Evolutionary conservation across 2,797 vertebrate genomes (phyloP), one percentile per base, ranked within the genome.

Genomic region (Enteromius argenteus): DNA sequence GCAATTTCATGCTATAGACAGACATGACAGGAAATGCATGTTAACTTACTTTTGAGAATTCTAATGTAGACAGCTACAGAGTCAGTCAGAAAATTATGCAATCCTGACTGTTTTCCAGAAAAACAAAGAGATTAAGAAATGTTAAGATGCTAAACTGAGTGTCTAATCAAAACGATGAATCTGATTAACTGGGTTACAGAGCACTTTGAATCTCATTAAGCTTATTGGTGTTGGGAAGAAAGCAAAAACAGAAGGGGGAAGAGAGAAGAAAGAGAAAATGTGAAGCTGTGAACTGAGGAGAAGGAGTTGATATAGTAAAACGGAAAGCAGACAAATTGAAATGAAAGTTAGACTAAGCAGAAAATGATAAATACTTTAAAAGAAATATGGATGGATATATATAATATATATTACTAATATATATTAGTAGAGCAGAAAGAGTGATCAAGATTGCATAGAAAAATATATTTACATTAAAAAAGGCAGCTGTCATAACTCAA

Each of bases 121-220:
- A 68, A 83, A 58, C 81, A 83, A 77, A 69, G 27, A 77, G 81
- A 83, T 77, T 77, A 68, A 67, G 53, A 85, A 67, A 85, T 19
- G 58, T 73, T 73, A 82, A 80, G 74, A 81, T 73, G 79, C 81
- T 78, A 72, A 92, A 91, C 86, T 86, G 84, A 27, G 82, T 84
- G 87, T 90, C 87, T 94, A 93, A 95, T 93, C 91, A 93, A 91
- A 86, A 90, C 90, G 86, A 90, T 91, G 81, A 89, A 91, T 90
- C 84, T 90, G 91, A 93, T 95, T 90, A 53, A 90, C 92, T 92
- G 91, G 89, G 91, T 87, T 90, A 90, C 89, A 87, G 90, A 92
- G 73, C 49, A 83, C 73, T 83, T 82, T 93, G 92, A 94, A 94
- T 88, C 91, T 51, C 90, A 94, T 95, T 94, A 95, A 89, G 86